Evolutionary conservation across 92 coral and sea anemone species (phyloP).

Genomic region (Zoanthus sansibaricus): DNA sequence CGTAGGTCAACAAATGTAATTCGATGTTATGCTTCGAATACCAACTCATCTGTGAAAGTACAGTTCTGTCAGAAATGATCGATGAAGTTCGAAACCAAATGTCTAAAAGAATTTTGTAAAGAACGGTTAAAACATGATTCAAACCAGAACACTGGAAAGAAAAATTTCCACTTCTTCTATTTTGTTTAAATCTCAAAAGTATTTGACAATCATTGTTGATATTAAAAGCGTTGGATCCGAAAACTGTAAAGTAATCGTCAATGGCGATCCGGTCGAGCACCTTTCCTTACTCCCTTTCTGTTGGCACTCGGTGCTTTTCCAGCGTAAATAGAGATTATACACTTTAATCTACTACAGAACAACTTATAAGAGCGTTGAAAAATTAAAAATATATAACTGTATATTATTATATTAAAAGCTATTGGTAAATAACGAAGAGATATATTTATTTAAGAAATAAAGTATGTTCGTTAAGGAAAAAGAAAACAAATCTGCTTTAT

Average conservation of each 20-base stretch:
- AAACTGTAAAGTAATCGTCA: neutral
- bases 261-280: neutral
- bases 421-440: neutral
- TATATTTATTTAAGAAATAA: neutral
- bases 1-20: conserved; percentile 24
- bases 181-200: neutral
- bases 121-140: conserved; percentile 21
- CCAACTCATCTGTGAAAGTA: conserved; percentile 42
- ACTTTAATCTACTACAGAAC: conserved; percentile 1
- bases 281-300: neutral
- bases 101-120: conserved; percentile 48
- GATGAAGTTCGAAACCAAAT: conserved; percentile 75
- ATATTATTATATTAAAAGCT: neutral
- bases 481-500: neutral
- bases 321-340: conserved; percentile 1
- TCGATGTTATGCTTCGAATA: conserved; percentile 19
- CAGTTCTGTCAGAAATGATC: conserved; percentile 51
- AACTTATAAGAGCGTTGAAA: neutral
- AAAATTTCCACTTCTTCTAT: neutral
- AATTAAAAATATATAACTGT: neutral
- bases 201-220: neutral
- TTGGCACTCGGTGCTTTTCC: conserved; percentile 8
- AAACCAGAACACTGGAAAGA: conserved; percentile 28
- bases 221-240: neutral
- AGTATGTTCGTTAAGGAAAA: neutral